Conservation (phyloP, 2,797 vertebrate species). For the Schizopygopsis pylzovi region DNA sequence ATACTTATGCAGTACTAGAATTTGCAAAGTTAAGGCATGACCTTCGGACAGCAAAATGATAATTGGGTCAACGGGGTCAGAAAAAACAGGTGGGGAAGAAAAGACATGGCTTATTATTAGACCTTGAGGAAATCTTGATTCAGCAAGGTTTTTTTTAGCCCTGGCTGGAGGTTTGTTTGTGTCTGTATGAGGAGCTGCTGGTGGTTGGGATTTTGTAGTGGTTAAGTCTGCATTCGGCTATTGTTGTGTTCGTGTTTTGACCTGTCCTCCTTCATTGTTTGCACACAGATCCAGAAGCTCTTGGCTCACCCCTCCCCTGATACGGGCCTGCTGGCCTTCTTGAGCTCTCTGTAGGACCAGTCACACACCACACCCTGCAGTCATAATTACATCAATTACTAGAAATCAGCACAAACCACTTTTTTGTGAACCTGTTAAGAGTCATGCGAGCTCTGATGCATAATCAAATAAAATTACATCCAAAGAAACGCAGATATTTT, state of each 20-base stretch:
- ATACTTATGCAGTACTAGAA: too few species aligned
- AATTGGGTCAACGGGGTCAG: too few species aligned
- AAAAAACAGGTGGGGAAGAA: too few species aligned
- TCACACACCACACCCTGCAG: slow-evolving; percentile 4
- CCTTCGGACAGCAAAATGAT: too few species aligned
- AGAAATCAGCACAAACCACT: background rate
- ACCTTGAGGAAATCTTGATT: background rate
- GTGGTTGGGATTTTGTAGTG: background rate
- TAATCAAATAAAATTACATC: background rate
- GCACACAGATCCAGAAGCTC: slow-evolving; percentile 78
- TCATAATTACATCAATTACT: slow-evolving; percentile 11
- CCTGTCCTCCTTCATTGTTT: slow-evolving; percentile 30
- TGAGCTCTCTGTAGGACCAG: slow-evolving; percentile 74
- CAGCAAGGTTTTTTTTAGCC: background rate
- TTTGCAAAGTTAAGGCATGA: too few species aligned
- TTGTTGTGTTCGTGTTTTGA: slow-evolving; percentile 5
- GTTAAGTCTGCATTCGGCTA: background rate
- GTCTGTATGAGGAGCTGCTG: background rate
- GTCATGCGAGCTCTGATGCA: background rate
- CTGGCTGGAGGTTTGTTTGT: background rate
- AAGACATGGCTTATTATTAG: too few species aligned
- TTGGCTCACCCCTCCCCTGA: slow-evolving; percentile 78
- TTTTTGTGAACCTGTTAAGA: background rate
- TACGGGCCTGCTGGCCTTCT: slow-evolving; percentile 78
- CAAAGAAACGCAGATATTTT: background rate